A percentile compares a stretch with the other conserved stretches of the same genome.
These are phyloP conservation scores for Bothrops jararaca DNA, from an alignment of 2,113 vertebrate species.

Conservation along the genomic window DNA sequence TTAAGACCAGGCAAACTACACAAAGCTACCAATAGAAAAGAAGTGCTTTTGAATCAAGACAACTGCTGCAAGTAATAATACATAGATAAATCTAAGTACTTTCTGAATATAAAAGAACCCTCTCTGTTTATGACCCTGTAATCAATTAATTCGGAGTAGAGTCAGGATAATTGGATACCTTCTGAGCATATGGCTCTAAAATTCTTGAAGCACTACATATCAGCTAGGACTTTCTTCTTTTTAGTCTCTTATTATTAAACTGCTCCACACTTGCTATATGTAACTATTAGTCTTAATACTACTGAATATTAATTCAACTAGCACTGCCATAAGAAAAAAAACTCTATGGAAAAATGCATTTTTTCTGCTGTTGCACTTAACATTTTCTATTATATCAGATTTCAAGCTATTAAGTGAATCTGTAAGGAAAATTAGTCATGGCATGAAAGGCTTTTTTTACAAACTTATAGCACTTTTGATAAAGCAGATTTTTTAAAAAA, in stretches of 20 bases:
- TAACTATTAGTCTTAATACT: neutral
- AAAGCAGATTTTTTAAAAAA: neutral
- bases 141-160: neutral
- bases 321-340: neutral
- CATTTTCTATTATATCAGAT: neutral
- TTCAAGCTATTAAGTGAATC: neutral
- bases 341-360: neutral
- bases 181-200: neutral
- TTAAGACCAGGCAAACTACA: conserved; percentile 5
- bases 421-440: neutral
- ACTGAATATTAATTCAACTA: neutral
- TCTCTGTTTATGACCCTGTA: neutral
- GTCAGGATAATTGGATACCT: neutral
- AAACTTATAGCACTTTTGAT: neutral
- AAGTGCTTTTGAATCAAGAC: conserved; percentile 30
- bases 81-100: neutral
- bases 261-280: neutral
- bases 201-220: neutral
- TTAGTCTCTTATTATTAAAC: neutral
- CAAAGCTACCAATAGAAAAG: conserved; percentile 19
- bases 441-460: neutral
- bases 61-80: neutral
- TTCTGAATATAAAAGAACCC: neutral
- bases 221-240: neutral
- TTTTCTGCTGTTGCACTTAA: conserved; percentile 1